Percentiles rank a stretch among this genome's conserved stretches.
These are phyloP conservation scores for Drosophila affinis DNA, from an alignment of 2,888 invertebrate genomes.

Conservation along the genomic window DNA sequence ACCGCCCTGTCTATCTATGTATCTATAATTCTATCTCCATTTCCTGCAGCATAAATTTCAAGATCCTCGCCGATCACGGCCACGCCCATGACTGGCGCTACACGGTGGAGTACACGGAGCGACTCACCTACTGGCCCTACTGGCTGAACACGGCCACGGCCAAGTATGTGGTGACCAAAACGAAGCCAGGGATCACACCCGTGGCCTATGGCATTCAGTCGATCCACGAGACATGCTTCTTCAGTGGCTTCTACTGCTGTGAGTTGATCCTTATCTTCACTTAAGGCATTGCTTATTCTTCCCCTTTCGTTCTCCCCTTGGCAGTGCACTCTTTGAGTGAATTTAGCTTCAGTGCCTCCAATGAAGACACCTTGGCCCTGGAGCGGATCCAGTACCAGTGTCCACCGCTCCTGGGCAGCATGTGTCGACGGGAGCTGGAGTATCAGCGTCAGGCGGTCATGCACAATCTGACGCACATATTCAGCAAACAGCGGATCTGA, in stretches of 20 bases:
- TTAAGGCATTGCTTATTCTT: not conserved
- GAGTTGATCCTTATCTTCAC: constrained; percentile 80
- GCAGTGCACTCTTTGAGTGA: constrained; percentile 87
- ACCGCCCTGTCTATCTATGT: too few species aligned
- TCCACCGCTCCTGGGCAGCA: constrained; percentile 85
- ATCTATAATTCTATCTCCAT: not conserved
- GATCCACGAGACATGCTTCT: constrained; percentile 87
- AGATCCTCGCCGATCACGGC: constrained; percentile 87
- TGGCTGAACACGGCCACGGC: constrained; percentile 86
- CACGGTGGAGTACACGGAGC: constrained; percentile 87
- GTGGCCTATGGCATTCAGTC: constrained; percentile 86
- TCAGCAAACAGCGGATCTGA: constrained; percentile 43
- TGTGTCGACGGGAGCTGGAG: constrained; percentile 86
- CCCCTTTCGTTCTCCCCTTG: constrained; percentile 72
- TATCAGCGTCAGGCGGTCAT: constrained; percentile 83
- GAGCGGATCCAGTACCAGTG: constrained; percentile 87
- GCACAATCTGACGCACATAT: constrained; percentile 81
- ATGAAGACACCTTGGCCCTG: constrained; percentile 85
- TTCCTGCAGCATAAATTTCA: constrained; percentile 85
- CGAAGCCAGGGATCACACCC: constrained; percentile 82
- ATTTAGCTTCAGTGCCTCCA: constrained; percentile 85
- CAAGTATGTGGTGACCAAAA: constrained; percentile 86
- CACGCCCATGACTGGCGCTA: constrained; percentile 89
- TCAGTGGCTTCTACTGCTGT: constrained; percentile 86
- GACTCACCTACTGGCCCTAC: constrained; percentile 87